Percentiles rank a stretch among this genome's conserved stretches.
Conservation (phyloP, 2,888 invertebrate species). For the Dolichopus griseipennis region DNA sequence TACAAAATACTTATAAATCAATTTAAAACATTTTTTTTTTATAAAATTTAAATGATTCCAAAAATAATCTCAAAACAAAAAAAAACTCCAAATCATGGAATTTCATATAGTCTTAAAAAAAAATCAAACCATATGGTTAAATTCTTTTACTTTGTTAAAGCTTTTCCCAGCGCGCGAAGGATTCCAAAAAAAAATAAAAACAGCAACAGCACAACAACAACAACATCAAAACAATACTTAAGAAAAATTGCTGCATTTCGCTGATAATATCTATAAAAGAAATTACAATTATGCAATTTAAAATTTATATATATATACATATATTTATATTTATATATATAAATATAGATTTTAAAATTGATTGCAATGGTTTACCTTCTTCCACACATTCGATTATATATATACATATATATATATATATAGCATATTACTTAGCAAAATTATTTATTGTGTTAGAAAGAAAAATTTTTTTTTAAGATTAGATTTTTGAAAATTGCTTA, state of each 20-base stretch:
- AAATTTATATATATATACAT: not conserved
- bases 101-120: not conserved
- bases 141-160: not conserved
- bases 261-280: slow-evolving; percentile 6
- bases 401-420: no score
- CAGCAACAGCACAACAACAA: not conserved
- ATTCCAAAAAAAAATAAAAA: not conserved
- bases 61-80: not conserved
- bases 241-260: not conserved
- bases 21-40: no score
- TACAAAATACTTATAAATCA: no score
- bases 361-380: not conserved
- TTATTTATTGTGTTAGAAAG: slow-evolving; percentile 3
- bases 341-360: not conserved
- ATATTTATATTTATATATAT: not conserved
- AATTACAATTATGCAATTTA: slow-evolving; percentile 3
- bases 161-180: not conserved
- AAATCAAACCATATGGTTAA: not conserved
- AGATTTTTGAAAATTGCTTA: not conserved
- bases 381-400: no score
- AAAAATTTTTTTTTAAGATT: not conserved
- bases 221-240: not conserved
- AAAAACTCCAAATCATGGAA: not conserved
- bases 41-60: no score
- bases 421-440: not conserved